Base-by-base conservation (phyloP, 1,140 invertebrate species). In the Leucophenga varia region DNA sequence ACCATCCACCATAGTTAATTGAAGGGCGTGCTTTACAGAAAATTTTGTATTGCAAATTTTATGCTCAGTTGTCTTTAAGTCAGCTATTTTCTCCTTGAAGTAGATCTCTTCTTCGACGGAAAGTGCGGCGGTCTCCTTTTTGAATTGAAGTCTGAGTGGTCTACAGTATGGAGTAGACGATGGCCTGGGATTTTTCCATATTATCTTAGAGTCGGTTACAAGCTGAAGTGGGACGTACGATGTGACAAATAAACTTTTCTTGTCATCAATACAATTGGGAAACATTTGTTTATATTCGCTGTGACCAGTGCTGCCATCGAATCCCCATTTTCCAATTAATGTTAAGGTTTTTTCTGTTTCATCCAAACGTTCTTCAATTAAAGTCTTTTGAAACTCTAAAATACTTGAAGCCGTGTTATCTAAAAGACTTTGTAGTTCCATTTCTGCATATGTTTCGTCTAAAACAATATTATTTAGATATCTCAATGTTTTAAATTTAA, bases 301-400 rank as follows among this genome's bases (percentile, higher is more conserved):
- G 38, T 41, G 45, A 18, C 37, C 45, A 47, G 28, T 31, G 41
- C 25, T 37, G 22, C 35, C 43, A 37, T 25, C 12, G 16, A 41
- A 22, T 17, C 14, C 22, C 40, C 25, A 46, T 38, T 38, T 30
- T 19, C 40, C 25, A 46, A 46, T 38, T 30, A 46, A 46, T 38
- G 20, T 46, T 30, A 46, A 18, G n/a, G 21, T 30, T 12, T 46
- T 19, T 28, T 46, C 43, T n/a, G 22, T 30, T 5, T n/a, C 43
- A 30, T 46, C 43, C 17, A 46, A 36, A 46, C 43, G 39, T 38
- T 47, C 36, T 47, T 30, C 18, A 47, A 25, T 45, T 16, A 36
- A 22, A 36, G 20, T 45, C 8, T 47, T 47, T 47, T 47, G 37
- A 20, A 40, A 38, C 45, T 47, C 17, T 47, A 47, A 47, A 47